Base-by-base conservation (phyloP, 2,888 invertebrate species). In the Copidosoma aretas region DNA sequence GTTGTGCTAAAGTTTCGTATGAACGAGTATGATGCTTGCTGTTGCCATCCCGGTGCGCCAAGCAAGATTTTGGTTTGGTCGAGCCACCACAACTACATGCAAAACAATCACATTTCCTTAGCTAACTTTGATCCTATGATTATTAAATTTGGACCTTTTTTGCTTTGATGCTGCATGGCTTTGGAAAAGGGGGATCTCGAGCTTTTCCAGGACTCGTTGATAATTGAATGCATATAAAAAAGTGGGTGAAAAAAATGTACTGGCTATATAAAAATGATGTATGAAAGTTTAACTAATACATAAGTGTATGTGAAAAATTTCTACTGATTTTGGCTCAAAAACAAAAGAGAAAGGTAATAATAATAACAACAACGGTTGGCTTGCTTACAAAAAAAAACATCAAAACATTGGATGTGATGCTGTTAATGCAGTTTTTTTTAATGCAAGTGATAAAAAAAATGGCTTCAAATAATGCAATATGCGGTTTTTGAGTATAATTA, bases 61-160 rank as follows among this genome's bases (percentile, higher is more conserved):
- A 86, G 85, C 89, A 89, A 81, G 89, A 86, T 85, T 89, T 89
- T 77, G 88, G 89, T 84, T 88, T 89, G 79, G 86, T 86, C 79
- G 87, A 87, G 79, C 87, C 86, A 82, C 87, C 87, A 85, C 88
- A 88, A 85, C 88, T 88, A 86, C 80, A 85, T 85, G 84, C 84
- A 81, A 82, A 82, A 80, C 79, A 83, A 81, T 79, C 77, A 82
- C 79, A 78, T 82, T 70, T 72, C 65, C 70, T 72, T 72, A 70
- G 32, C 72, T 68, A 72, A 71, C 54, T 68, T 68, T 62, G 32
- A 32, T 32, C 32, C 68, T 71, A 66, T 60, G 60, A 64, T 56
- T 25, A 49, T n/a, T 15, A 25, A 67, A 49, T 15, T 59, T 67
- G 64, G 69, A 66, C 64, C 69, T 69, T 32, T 32, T 32, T 32